A percentile compares a stretch with the other conserved stretches of the same genome.
Evolutionary conservation across 2,113 vertebrate species (phyloP).

Genomic region (Megaptera novaeangliae): DNA sequence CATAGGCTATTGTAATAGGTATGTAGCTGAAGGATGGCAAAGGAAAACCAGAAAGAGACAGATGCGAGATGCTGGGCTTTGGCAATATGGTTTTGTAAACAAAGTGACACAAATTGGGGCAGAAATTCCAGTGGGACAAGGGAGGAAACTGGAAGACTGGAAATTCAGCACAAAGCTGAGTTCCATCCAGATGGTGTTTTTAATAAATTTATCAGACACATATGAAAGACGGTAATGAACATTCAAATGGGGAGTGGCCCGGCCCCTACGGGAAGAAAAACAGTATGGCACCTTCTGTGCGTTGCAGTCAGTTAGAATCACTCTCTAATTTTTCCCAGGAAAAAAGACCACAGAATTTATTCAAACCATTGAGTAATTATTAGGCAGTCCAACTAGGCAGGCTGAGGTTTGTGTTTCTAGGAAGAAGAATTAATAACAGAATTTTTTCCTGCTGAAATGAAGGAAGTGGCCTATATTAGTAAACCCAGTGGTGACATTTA

Average conservation of each 20-base stretch:
- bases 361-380: slow-evolving; percentile 27
- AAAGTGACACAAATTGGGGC: slow-evolving; percentile 76
- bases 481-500: neutral
- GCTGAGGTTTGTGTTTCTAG: slow-evolving; percentile 26
- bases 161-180: slow-evolving; percentile 64
- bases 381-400: neutral
- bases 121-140: slow-evolving; percentile 74
- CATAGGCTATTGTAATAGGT: slow-evolving; percentile 58
- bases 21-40: slow-evolving; percentile 4
- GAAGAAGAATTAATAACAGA: slow-evolving; percentile 32
- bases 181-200: slow-evolving; percentile 83
- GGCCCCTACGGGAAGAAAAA: slow-evolving; percentile 47
- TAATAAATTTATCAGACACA: slow-evolving; percentile 79
- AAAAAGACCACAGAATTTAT: slow-evolving; percentile 13
- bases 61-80: slow-evolving; percentile 42
- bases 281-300: slow-evolving; percentile 53
- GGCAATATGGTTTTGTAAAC: slow-evolving; percentile 74
- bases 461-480: neutral
- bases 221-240: slow-evolving; percentile 78
- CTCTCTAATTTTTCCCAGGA: slow-evolving; percentile 51
- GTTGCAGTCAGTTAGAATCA: slow-evolving; percentile 58
- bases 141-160: slow-evolving; percentile 56
- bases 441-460: slow-evolving; percentile 1
- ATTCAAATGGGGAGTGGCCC: slow-evolving; percentile 71
- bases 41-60: slow-evolving; percentile 23